Evolutionary conservation across 2,113 vertebrate genomes (phyloP), one percentile per base, ranked within the genome.

Genomic region (Gnathonemus echidnorhynchus): DNA sequence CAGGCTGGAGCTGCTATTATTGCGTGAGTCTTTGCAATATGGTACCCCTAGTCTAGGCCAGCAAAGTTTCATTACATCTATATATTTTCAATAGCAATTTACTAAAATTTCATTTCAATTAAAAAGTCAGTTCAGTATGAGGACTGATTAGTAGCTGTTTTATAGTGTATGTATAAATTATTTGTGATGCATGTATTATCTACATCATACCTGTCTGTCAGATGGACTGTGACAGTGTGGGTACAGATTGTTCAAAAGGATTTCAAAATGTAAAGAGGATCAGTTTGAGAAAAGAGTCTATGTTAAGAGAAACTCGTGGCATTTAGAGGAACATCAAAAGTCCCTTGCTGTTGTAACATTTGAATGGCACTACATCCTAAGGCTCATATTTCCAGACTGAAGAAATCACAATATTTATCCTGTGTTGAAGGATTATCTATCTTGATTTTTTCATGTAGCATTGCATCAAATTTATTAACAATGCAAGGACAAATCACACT

Each of bases 1-100:
- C 95, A 0, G 98, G 98, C 92, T 99, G 98, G 98, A 99, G 98
- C 95, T 99, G 98, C 95, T 97, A 98, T 95, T 98, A 97, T 93
- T 99, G 98, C 39, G 98, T 99, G 94, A 98, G 98, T 95, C 21
- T 10, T 21, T 49, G 42, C 45, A 13, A 35, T 45, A 9, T 66
- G 21, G 1, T 6, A 46, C 5, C 83, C 21, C 15, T n/a, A n/a
- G 83, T 46, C 83, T 49, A 3, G 74, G 24, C 83, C 42, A 27
- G 45, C 83, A n/a, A 24, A 49, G 19, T 49, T 17, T 19, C 74
- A 80, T 19, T 42, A 42, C 31, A 15, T 19, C 74, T 7, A 19
- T 19, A 13, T 42, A 19, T 39, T 19, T 77, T 77, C 74, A 77
- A 77, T 3, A 77, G 74, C 13, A 77, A 77, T 42, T 19, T 19